A percentile compares a stretch with the other conserved stretches of the same genome.
Evolutionary conservation across 2,797 vertebrate genomes (phyloP).

Genomic region (Onychomys torridus): DNA sequence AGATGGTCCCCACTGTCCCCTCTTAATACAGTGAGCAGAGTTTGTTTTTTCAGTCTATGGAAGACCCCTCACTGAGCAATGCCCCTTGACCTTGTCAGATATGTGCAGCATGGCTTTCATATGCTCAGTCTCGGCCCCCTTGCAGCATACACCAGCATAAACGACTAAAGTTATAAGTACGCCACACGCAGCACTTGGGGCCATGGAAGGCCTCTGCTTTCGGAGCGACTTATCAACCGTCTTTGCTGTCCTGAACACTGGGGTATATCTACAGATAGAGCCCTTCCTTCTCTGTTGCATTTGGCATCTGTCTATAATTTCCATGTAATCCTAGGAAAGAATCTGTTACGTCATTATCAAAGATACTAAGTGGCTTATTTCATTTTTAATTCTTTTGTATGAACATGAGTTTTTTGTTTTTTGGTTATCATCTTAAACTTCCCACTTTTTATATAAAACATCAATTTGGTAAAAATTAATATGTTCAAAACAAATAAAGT

Average conservation of each 20-base stretch:
- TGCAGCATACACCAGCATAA: neutral
- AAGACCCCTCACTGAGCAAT: neutral
- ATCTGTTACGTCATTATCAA: neutral
- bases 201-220: accelerated
- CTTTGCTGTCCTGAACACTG: no score
- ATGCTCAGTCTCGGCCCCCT: neutral
- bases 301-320: neutral
- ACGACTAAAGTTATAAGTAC: accelerated
- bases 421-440: neutral
- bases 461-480: neutral
- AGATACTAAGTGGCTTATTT: neutral
- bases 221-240: accelerated
- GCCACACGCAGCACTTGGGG: neutral
- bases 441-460: neutral
- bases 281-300: neutral
- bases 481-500: conserved; percentile 24
- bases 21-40: neutral
- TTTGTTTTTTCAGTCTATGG: neutral
- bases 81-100: neutral
- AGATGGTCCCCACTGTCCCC: neutral
- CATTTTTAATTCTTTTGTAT: neutral
- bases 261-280: neutral
- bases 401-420: neutral
- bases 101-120: neutral
- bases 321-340: neutral